These are phyloP conservation scores for Drosophila kanapiae DNA, from an alignment of 1,140 invertebrate species.

Conservation along the genomic window DNA sequence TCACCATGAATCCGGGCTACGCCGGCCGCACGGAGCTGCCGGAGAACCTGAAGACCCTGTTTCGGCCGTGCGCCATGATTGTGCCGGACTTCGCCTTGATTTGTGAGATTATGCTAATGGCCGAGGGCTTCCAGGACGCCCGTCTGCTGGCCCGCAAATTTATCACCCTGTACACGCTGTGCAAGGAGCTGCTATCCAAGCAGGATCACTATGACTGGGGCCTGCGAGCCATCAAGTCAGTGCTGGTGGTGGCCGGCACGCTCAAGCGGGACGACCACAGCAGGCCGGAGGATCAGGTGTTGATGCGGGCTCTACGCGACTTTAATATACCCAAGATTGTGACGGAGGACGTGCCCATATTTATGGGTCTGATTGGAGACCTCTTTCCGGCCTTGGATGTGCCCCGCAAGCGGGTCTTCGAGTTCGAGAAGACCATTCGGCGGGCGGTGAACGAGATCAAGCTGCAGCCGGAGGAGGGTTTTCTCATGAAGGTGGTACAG, in stretches of 20 bases:
- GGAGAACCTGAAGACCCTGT: slow-evolving; percentile 83
- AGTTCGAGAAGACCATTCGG: slow-evolving; percentile 91
- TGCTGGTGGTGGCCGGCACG: slow-evolving; percentile 94
- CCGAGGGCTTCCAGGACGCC: slow-evolving; percentile 93
- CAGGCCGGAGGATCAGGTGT: slow-evolving; percentile 89
- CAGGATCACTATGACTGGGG: slow-evolving; percentile 97
- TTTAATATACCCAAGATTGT: slow-evolving; percentile 96
- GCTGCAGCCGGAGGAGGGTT: slow-evolving; percentile 94
- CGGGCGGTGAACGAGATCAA: slow-evolving; percentile 91
- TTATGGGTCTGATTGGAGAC: slow-evolving; percentile 94
- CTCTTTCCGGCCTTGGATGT: slow-evolving; percentile 94
- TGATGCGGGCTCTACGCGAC: slow-evolving; percentile 92
- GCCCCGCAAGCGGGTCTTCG: slow-evolving; percentile 90
- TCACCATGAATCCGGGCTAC: slow-evolving; percentile 98
- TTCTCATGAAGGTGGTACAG: slow-evolving; percentile 93
- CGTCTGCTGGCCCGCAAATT: slow-evolving; percentile 92
- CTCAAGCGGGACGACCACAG: slow-evolving; percentile 87
- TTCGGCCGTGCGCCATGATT: slow-evolving; percentile 94
- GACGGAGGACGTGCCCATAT: slow-evolving; percentile 92
- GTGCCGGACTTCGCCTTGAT: slow-evolving; percentile 95
- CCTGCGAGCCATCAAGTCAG: slow-evolving; percentile 93
- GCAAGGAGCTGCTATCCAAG: slow-evolving; percentile 92
- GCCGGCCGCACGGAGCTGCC: slow-evolving; percentile 87
- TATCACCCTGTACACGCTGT: slow-evolving; percentile 93
- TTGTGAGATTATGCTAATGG: slow-evolving; percentile 95